phyloP scores from a whole-genome alignment of 2,113 vertebrate genomes.

The Lipotes vexillifer region DNA sequence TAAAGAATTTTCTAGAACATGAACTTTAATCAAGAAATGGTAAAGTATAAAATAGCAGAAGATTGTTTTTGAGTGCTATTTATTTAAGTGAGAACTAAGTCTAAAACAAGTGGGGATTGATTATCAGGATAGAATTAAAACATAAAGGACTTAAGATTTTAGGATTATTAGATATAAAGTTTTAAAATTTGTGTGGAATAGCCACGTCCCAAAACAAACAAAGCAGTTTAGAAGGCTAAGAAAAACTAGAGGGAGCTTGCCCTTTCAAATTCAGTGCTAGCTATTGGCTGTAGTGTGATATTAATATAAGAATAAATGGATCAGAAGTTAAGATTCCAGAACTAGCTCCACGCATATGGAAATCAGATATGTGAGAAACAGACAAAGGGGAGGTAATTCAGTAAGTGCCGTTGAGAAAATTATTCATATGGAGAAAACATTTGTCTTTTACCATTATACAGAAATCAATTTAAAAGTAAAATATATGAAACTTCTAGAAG shows the following conservation, averaged over 20 bases:
- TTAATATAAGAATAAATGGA: background rate
- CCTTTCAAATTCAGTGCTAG: background rate
- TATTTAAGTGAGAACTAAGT: background rate
- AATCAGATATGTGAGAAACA: background rate
- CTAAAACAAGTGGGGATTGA: background rate
- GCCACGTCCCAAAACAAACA: background rate
- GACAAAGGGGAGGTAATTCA: background rate
- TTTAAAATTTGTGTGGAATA: background rate
- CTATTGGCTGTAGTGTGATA: background rate
- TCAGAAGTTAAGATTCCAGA: background rate
- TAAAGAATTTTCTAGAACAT: background rate
- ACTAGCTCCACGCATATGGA: background rate
- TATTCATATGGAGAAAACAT: background rate
- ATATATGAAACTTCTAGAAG: background rate
- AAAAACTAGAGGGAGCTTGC: background rate
- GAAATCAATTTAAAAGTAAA: background rate
- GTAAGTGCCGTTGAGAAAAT: background rate
- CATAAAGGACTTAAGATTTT: background rate
- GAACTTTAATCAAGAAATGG: background rate
- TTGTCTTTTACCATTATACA: background rate
- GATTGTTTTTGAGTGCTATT: background rate
- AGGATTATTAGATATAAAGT: background rate
- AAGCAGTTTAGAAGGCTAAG: background rate
- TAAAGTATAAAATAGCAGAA: background rate
- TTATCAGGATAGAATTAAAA: background rate